Percentiles rank a stretch among this genome's conserved stretches.
phyloP scores from a whole-genome alignment of 2,113 vertebrate genomes.

The Theristicus caerulescens region DNA sequence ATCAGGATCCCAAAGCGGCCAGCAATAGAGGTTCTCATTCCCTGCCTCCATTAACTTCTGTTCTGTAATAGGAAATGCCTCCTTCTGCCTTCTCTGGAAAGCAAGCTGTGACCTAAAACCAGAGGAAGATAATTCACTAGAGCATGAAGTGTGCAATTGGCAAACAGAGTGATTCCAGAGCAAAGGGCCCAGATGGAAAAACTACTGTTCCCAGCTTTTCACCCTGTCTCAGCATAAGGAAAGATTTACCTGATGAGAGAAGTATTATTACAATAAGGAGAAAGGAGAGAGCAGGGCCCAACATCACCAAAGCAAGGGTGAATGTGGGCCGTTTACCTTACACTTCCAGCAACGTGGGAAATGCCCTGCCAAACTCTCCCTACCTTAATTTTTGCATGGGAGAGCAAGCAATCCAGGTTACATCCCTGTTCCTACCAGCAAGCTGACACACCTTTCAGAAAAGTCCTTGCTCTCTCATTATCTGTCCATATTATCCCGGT shows the following conservation, averaged over 20 bases:
- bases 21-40: neutral
- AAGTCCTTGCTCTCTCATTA: neutral
- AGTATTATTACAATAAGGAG: neutral
- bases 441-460: neutral
- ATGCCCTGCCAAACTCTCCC: neutral
- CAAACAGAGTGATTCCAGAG: neutral
- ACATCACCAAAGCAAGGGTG: neutral
- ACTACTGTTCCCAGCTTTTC: neutral
- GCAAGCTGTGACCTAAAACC: neutral
- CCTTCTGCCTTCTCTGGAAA: neutral
- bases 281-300: neutral
- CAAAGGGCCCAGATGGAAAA: neutral
- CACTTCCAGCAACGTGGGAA: neutral
- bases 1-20: neutral
- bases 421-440: neutral
- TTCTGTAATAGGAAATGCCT: neutral
- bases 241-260: neutral
- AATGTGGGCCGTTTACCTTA: rapidly evolving
- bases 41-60: neutral
- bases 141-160: neutral
- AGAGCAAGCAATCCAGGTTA: neutral
- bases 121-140: neutral
- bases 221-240: neutral
- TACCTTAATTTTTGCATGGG: neutral
- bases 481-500: neutral